These are phyloP conservation scores for Lasioglossum villosulum DNA, from an alignment of 2,888 invertebrate species.

Conservation along the genomic window DNA sequence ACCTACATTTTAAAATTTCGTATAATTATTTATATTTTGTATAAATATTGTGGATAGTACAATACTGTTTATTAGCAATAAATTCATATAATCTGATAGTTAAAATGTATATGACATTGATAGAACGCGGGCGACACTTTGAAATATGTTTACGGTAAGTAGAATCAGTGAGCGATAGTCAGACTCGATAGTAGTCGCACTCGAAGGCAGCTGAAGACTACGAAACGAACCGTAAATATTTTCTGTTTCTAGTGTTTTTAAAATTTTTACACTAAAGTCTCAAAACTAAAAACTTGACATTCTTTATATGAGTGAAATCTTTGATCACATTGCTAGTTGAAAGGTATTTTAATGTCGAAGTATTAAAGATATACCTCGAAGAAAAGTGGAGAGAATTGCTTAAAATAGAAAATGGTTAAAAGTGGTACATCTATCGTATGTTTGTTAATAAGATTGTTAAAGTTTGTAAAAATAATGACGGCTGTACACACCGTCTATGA, in stretches of 20 bases:
- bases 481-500: too few relatives aligned
- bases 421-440: too few relatives aligned
- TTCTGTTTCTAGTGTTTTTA: background rate
- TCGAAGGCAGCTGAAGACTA: background rate
- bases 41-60: background rate
- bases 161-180: background rate
- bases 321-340: background rate
- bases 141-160: background rate
- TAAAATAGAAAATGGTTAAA: too few relatives aligned
- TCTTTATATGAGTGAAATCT: background rate
- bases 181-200: background rate
- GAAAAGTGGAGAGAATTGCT: too few relatives aligned
- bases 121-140: background rate
- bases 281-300: background rate
- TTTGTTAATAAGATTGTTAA: too few relatives aligned
- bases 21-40: background rate
- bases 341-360: too few relatives aligned
- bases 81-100: too few relatives aligned
- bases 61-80: too few relatives aligned
- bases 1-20: background rate
- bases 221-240: background rate
- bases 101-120: background rate
- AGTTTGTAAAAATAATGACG: too few relatives aligned
- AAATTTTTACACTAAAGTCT: background rate
- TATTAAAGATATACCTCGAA: too few relatives aligned